phyloP scores from a whole-genome alignment of 2,113 vertebrate genomes.

The Platysteira castanea region DNA sequence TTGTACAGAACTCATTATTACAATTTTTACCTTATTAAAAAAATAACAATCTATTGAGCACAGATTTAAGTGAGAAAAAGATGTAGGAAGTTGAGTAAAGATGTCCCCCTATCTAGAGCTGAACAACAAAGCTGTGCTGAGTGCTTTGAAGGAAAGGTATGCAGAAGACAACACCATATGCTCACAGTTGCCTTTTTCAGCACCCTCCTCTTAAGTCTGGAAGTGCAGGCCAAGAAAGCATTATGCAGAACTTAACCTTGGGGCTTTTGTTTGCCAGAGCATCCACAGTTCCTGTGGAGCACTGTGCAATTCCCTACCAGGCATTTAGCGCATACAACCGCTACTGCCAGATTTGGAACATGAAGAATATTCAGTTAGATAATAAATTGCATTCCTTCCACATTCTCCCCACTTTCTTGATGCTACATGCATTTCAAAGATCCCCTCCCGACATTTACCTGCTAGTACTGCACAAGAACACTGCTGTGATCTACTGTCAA shows the following conservation, averaged over 20 bases:
- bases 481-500: background rate
- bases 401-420: background rate
- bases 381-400: background rate
- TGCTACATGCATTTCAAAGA: background rate
- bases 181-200: background rate
- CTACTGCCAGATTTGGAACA: background rate
- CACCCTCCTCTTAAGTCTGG: background rate
- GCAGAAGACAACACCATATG: background rate
- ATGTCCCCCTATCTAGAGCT: background rate
- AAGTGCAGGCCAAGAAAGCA: background rate
- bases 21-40: background rate
- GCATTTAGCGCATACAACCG: accelerated
- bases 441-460: background rate
- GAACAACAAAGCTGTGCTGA: background rate
- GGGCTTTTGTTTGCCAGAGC: background rate
- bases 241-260: background rate
- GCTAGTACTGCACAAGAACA: background rate
- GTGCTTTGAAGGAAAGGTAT: accelerated
- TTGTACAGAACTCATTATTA: background rate
- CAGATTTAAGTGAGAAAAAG: background rate
- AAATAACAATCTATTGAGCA: background rate
- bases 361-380: background rate
- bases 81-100: background rate
- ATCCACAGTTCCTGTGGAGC: background rate
- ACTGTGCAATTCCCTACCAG: accelerated